These are phyloP conservation scores for Reticulitermes speratus DNA, from an alignment of 1,140 invertebrate species.

Conservation along the genomic window DNA sequence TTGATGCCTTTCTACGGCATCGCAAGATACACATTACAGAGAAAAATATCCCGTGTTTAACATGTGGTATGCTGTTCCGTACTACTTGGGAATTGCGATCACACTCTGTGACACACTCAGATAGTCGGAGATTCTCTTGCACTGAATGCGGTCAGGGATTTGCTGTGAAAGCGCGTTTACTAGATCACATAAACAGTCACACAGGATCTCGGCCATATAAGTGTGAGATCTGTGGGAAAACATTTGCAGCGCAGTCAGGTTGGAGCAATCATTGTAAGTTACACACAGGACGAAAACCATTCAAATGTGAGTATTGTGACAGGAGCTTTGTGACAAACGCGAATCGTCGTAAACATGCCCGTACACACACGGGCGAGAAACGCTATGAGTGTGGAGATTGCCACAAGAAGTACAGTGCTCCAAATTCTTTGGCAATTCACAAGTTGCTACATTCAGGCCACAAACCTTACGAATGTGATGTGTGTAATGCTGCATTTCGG, in stretches of 20 bases:
- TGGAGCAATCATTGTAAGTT: slow-evolving; percentile 4
- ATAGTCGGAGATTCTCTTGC: neutral
- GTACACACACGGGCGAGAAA: slow-evolving; percentile 6
- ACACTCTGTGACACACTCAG: neutral
- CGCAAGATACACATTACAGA: neutral
- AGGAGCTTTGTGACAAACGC: neutral
- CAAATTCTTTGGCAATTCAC: neutral
- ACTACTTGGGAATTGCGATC: neutral
- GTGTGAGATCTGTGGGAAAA: neutral
- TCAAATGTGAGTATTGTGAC: slow-evolving; percentile 5
- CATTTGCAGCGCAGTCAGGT: neutral
- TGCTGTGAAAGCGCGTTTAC: neutral
- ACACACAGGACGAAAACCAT: slow-evolving; percentile 1
- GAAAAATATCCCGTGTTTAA: neutral
- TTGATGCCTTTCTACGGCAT: neutral
- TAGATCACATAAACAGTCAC: slow-evolving; percentile 8
- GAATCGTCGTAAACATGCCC: neutral
- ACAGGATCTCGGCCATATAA: slow-evolving; percentile 9
- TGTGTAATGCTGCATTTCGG: neutral
- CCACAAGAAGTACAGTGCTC: slow-evolving; percentile 13
- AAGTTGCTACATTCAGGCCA: neutral
- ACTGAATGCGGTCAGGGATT: slow-evolving; percentile 3
- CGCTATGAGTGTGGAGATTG: neutral
- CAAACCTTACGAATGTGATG: neutral
- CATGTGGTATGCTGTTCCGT: slow-evolving; percentile 13